Evolutionary conservation across 2,888 invertebrate genomes (phyloP), one percentile per base, ranked within the genome.

Genomic region (Apamea crenata): DNA sequence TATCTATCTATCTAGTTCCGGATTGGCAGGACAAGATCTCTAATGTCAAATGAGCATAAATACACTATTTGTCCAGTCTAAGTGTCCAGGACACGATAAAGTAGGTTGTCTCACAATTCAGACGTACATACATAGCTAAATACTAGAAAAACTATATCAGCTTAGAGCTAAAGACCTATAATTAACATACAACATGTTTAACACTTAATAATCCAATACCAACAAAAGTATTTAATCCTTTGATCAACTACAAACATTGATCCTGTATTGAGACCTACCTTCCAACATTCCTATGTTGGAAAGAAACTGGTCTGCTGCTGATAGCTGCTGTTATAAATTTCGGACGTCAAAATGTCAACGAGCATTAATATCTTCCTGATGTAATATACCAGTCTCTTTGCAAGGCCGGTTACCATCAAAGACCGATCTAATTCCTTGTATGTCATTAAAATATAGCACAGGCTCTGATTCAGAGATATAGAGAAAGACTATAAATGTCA

Each of bases 381-480:
- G 12, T 85, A 74, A 77, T 81, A 50, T 65, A 78, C 81, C 89
- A 78, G 88, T 87, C 84, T 84, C 84, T 87, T 87, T 73, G 32
- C 89, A 88, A 88, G 88, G 88, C 65, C 88, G 61, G 40, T 61
- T 63, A 53, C 29, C 77, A 68, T 77, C 83, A 84, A 82, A 89
- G 61, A 56, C 16, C 66, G 72, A 76, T 81, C 81, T 78, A 86
- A 81, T 86, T 77, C 81, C 66, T 80, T 61, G 53, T 70, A 73
- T 68, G 50, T 78, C 63, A 77, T 53, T 84, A 63, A 66, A 61
- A 82, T 78, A 59, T 85, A 76, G 79, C 81, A 74, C 87, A 76
- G 36, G 44, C 70, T 80, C 3, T 61, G 50, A 81, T 40, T 71
- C 40, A 74, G 53, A 83, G 53, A 8, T 71, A 68, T 53, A 59